A percentile compares a stretch with the other conserved stretches of the same genome.
These are phyloP conservation scores for Drosophila obscura DNA, from an alignment of 1,140 invertebrate species.

Conservation along the genomic window DNA sequence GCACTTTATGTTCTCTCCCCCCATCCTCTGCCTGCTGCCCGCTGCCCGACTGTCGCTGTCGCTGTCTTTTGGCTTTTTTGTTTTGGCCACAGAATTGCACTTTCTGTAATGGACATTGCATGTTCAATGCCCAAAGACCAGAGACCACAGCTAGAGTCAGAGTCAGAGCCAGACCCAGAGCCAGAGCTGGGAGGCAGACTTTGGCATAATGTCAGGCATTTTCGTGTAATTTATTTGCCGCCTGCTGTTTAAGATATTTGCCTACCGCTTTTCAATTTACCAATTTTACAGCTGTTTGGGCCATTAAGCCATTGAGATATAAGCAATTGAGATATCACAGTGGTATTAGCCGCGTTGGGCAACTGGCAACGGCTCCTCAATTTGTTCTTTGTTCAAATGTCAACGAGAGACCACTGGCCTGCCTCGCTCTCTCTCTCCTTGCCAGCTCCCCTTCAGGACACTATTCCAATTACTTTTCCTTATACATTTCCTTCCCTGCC, in stretches of 20 bases:
- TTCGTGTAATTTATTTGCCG: slow-evolving; percentile 63
- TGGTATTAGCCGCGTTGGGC: too few species aligned
- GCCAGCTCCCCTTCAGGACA: neutral
- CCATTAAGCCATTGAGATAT: slow-evolving; percentile 3
- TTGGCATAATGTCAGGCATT: slow-evolving; percentile 56
- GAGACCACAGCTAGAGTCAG: slow-evolving; percentile 25
- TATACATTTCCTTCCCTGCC: neutral
- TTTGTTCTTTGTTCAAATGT: too few species aligned
- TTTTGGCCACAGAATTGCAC: slow-evolving; percentile 57
- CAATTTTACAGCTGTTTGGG: slow-evolving; percentile 47
- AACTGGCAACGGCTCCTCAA: too few species aligned
- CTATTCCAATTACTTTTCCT: slow-evolving; percentile 40
- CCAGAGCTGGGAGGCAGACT: too few species aligned
- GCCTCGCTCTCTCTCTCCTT: neutral
- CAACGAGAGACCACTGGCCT: neutral
- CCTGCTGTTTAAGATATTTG: slow-evolving; percentile 51
- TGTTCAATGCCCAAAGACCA: slow-evolving; percentile 62
- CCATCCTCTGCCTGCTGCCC: too few species aligned
- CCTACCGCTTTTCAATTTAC: slow-evolving; percentile 33
- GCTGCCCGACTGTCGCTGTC: neutral
- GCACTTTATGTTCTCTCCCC: slow-evolving; percentile 16
- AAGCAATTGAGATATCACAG: slow-evolving; percentile 27
- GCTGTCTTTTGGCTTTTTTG: slow-evolving; percentile 20
- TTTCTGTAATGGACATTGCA: slow-evolving; percentile 77
- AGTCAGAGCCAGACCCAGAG: neutral